phyloP scores from a whole-genome alignment of 2,888 invertebrate species.

The Halictus ligatus region DNA sequence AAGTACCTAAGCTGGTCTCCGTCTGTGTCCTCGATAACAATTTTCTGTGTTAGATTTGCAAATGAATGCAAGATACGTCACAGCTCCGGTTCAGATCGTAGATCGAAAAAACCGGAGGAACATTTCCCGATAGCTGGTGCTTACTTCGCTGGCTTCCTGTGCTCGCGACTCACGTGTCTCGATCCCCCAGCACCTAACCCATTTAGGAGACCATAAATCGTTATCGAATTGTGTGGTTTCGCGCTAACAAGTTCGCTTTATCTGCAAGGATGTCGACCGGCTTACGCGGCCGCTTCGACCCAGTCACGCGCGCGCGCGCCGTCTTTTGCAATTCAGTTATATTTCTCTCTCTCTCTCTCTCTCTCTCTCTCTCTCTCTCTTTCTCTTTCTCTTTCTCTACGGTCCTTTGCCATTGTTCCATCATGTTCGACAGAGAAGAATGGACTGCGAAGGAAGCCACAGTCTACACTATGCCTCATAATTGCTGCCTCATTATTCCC shows the following conservation, averaged over 20 bases:
- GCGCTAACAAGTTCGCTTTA: constrained; percentile 39
- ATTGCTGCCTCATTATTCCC: constrained; percentile 2
- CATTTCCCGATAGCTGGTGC: constrained; percentile 4
- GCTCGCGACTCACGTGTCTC: constrained; percentile 39
- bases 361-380: neutral
- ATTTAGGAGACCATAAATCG: constrained; percentile 49
- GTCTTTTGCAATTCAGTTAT: neutral
- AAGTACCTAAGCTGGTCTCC: neutral
- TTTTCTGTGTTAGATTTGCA: neutral
- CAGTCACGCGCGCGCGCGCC: neutral
- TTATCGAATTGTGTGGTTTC: constrained; percentile 65
- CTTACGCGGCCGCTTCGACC: neutral
- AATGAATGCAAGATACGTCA: neutral
- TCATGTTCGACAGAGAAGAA: neutral
- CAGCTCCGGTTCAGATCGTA: neutral
- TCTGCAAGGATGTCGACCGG: constrained; percentile 14
- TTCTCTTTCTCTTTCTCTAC: neutral
- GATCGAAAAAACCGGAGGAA: neutral
- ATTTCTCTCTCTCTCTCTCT: neutral
- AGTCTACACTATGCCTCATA: neutral
- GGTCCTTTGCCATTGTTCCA: neutral
- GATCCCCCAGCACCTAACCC: constrained; percentile 22
- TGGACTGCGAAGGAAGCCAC: neutral
- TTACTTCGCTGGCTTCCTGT: constrained; percentile 59
- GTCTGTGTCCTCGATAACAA: neutral